Percentiles rank a stretch among this genome's conserved stretches.
Evolutionary conservation across 2,797 vertebrate genomes (phyloP).

Genomic region (Novumbra hubbsi): DNA sequence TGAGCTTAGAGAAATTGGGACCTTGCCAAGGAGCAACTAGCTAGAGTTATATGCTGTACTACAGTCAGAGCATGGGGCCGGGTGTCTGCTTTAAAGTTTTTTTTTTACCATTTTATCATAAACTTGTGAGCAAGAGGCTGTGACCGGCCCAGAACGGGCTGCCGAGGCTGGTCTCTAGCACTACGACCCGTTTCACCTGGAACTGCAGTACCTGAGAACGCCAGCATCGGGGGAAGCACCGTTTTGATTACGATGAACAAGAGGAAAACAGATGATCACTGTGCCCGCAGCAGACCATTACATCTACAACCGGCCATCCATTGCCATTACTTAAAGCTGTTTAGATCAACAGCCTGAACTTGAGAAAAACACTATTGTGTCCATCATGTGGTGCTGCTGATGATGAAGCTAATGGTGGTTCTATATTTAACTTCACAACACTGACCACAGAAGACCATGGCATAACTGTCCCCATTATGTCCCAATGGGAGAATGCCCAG

Average conservation of each 20-base stretch:
- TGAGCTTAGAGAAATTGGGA: slow-evolving; percentile 10
- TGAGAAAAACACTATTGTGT: slow-evolving; percentile 41
- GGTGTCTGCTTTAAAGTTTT: slow-evolving; percentile 17
- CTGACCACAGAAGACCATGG: slow-evolving; percentile 56
- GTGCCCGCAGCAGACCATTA: neutral
- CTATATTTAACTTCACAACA: slow-evolving; percentile 68
- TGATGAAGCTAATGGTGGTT: slow-evolving; percentile 54
- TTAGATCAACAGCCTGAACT: slow-evolving; percentile 19
- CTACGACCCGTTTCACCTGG: neutral
- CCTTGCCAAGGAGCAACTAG: neutral
- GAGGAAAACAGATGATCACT: neutral
- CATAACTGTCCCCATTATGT: slow-evolving; percentile 73
- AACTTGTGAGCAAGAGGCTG: slow-evolving; percentile 30
- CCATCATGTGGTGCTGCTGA: slow-evolving; percentile 64
- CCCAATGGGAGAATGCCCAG: slow-evolving; percentile 58
- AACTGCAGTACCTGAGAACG: neutral
- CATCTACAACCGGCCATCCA: slow-evolving; percentile 21
- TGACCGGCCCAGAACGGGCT: slow-evolving; percentile 32
- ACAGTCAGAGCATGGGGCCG: slow-evolving; percentile 12
- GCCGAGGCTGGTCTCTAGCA: slow-evolving; percentile 23
- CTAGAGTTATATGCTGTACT: slow-evolving; percentile 15
- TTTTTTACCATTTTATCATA: slow-evolving; percentile 16
- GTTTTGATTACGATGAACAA: neutral
- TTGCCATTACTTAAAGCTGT: slow-evolving; percentile 21
- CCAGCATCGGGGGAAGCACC: neutral